These are phyloP conservation scores for Sesia bembeciformis DNA, from an alignment of 2,888 invertebrate genomes.

Conservation along the genomic window DNA sequence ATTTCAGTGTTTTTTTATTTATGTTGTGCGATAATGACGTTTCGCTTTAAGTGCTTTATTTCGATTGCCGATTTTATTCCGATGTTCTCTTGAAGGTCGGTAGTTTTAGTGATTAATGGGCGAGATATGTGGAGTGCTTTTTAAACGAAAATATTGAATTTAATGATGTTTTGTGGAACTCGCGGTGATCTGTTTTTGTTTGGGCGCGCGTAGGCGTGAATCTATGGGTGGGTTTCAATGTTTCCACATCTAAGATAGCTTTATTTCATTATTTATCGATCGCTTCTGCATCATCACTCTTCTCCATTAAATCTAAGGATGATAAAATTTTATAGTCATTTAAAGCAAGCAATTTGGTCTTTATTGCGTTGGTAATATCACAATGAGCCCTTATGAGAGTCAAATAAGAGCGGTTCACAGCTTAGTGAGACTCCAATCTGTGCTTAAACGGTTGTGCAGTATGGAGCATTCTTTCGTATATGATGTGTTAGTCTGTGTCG, in stretches of 20 bases:
- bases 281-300: constrained; percentile 15
- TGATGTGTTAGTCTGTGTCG: constrained; percentile 29
- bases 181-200: constrained; percentile 46
- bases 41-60: constrained; percentile 75
- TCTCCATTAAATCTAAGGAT: background rate
- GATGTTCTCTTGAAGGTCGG: constrained; percentile 71
- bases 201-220: constrained; percentile 38
- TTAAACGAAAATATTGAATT: constrained; percentile 72
- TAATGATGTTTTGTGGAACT: constrained; percentile 69
- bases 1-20: constrained; percentile 67
- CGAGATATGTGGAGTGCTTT: constrained; percentile 71
- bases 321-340: background rate
- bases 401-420: background rate
- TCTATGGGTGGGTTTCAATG: constrained; percentile 41
- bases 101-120: constrained; percentile 73
- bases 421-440: background rate
- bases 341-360: constrained; percentile 15
- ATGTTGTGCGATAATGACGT: constrained; percentile 74
- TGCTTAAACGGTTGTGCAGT: background rate
- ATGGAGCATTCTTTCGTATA: constrained; percentile 4
- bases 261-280: constrained; percentile 34
- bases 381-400: constrained; percentile 14
- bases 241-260: constrained; percentile 35
- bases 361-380: constrained; percentile 19
- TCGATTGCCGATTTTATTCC: constrained; percentile 73